Base-by-base conservation (phyloP, 1,140 invertebrate genomes). In the Dolichoris vasculosae region DNA sequence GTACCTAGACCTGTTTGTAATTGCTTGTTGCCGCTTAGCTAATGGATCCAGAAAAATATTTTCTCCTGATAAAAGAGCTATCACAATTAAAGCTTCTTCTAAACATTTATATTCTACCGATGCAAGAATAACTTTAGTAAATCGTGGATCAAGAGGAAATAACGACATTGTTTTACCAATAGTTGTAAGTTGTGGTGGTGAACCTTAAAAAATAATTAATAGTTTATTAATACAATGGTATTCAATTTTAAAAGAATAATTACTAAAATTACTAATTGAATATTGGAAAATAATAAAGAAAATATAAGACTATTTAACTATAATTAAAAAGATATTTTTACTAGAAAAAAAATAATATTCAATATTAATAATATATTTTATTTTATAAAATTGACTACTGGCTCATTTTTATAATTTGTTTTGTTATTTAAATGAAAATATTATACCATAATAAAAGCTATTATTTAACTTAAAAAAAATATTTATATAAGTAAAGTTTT, bases 131-230 rank as follows among this genome's bases (percentile, higher is more conserved):
- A 97, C 95, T 93, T 97, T 98, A 9, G 97, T 96, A 93, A 97
- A 97, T 82, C 96, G 95, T 0, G 98, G 98, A 92, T 99, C 98
- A 67, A 99, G 93, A 0, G 99, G 99, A 92, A 99, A 99, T 32
- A 95, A 94, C 0, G 97, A 95, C 97, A 99, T 98, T 89, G 96
- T 96, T 86, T 95, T 95, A 2, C 98, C 99, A 23, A 97, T 86
- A 1, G 94, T 92, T 1, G 98, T 99, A 81, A 99, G 94, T 91
- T 95, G 94, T 35, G 94, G 94, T 3, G 93, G 92, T 43, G 91
- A 90, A 88, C 92, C 93, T 93, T 79, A 64, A 88, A 80, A 55
- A 46, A 48, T 64, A 46, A 73, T 80, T 83, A 69, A 67, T 77
- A 81, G 43, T 82, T 26, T 51, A 32, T 40, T 71, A 64, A n/a